phyloP scores from a whole-genome alignment of 1,140 invertebrate species.

The Drosophila oshimai region DNA sequence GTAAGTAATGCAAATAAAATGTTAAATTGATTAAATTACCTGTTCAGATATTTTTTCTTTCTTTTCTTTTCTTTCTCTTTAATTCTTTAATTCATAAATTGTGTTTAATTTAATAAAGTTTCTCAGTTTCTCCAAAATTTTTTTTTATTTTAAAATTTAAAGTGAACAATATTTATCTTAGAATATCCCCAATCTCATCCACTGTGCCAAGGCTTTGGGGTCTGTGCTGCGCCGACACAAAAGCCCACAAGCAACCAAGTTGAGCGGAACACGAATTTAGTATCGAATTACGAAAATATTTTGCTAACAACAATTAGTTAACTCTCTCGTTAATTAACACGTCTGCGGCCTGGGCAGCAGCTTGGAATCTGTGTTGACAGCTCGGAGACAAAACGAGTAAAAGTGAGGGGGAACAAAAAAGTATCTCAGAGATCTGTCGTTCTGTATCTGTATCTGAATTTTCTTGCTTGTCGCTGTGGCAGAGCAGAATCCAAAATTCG shows the following conservation, averaged over 20 bases:
- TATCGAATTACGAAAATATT: slow-evolving; percentile 83
- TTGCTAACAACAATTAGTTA: slow-evolving; percentile 83
- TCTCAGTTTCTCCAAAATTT: neutral
- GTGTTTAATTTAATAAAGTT: too few relatives aligned
- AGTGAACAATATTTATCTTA: neutral
- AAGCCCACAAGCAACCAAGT: slow-evolving; percentile 74
- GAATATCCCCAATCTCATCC: neutral
- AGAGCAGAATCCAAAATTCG: too few relatives aligned
- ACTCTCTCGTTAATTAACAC: slow-evolving; percentile 82
- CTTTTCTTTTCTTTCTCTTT: too few relatives aligned
- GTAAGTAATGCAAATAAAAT: too few relatives aligned
- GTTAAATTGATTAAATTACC: too few relatives aligned
- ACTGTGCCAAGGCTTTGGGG: slow-evolving; percentile 32
- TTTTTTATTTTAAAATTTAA: neutral
- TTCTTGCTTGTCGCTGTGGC: too few relatives aligned
- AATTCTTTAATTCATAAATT: too few relatives aligned
- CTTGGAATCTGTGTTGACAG: slow-evolving; percentile 80
- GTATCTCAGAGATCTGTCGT: slow-evolving; percentile 2
- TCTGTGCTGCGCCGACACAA: slow-evolving; percentile 47
- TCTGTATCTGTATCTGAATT: slow-evolving; percentile 2
- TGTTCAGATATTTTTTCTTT: too few relatives aligned
- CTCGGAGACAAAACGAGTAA: slow-evolving; percentile 9
- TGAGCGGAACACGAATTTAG: slow-evolving; percentile 82
- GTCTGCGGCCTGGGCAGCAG: slow-evolving; percentile 71
- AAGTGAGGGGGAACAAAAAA: neutral